Percentiles rank a stretch among this genome's conserved stretches.
Evolutionary conservation across 2,888 invertebrate species (phyloP).

Genomic region (Pristionchus entomophagus): DNA sequence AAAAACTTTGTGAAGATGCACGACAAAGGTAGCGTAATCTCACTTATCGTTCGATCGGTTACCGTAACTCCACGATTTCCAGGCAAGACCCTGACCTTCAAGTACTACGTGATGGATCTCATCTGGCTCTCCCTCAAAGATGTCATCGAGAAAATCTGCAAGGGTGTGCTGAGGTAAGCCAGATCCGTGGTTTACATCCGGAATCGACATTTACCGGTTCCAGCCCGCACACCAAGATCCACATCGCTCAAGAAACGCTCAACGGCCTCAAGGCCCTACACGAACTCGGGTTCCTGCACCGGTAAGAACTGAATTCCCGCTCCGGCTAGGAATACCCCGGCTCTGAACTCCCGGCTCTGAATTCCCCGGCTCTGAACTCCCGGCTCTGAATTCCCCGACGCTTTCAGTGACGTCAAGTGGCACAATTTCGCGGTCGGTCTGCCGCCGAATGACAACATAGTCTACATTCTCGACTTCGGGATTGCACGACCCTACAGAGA

Average conservation of each 20-base stretch:
- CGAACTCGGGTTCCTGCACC: background rate
- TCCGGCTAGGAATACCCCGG: background rate
- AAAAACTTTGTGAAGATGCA: no score
- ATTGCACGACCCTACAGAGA: background rate
- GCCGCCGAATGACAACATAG: background rate
- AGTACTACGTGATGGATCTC: background rate
- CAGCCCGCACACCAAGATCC: background rate
- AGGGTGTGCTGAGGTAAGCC: background rate
- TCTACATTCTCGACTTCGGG: background rate
- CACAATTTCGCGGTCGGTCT: background rate
- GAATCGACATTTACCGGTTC: background rate
- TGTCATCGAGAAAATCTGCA: background rate
- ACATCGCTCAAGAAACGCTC: background rate
- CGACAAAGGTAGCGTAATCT: no score
- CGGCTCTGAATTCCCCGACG: conserved; percentile 51
- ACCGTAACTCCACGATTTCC: background rate
- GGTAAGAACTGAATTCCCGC: background rate
- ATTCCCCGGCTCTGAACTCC: background rate
- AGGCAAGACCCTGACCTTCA: background rate
- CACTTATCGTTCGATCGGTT: no score
- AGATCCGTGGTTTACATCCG: background rate
- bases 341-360: background rate
- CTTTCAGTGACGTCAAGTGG: background rate
- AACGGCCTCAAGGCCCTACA: background rate
- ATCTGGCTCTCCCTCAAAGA: background rate